phyloP scores from a whole-genome alignment of 1,140 invertebrate genomes.

The Antheraea pernyi region DNA sequence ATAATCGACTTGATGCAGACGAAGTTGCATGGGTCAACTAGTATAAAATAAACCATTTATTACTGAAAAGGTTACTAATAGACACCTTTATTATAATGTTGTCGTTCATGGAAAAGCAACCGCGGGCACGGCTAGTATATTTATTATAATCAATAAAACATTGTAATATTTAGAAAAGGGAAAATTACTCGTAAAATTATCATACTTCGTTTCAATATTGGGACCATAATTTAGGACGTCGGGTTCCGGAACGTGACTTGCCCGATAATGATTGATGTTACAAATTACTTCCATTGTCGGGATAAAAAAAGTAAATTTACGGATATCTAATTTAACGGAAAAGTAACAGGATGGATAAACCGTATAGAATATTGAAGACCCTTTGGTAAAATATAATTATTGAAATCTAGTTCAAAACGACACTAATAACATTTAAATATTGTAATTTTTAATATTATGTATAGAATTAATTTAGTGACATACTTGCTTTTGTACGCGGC shows the following conservation, averaged over 20 bases:
- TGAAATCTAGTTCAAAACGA: not conserved
- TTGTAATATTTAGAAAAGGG: too few relatives aligned
- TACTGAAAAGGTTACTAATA: too few relatives aligned
- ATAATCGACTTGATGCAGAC: too few relatives aligned
- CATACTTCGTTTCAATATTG: not conserved
- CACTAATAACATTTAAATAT: not conserved
- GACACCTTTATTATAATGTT: too few relatives aligned
- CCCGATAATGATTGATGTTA: conserved; percentile 33
- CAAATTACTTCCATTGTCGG: conserved; percentile 39
- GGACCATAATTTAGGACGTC: conserved; percentile 2
- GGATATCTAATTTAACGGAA: conserved; percentile 29
- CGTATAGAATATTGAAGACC: not conserved
- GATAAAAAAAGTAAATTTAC: conserved; percentile 27
- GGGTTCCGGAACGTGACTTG: conserved; percentile 14
- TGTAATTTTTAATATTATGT: too few relatives aligned
- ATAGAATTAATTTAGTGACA: too few relatives aligned
- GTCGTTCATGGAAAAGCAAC: too few relatives aligned
- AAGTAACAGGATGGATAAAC: conserved; percentile 7
- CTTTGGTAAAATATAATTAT: not conserved
- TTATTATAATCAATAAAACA: too few relatives aligned
- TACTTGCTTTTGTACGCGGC: too few relatives aligned
- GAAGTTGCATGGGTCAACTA: too few relatives aligned
- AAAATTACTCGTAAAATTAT: not conserved
- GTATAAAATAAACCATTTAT: too few relatives aligned
- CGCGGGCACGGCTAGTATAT: too few relatives aligned